Base-by-base conservation (phyloP, 2,888 invertebrate species). In the Autographa gamma region DNA sequence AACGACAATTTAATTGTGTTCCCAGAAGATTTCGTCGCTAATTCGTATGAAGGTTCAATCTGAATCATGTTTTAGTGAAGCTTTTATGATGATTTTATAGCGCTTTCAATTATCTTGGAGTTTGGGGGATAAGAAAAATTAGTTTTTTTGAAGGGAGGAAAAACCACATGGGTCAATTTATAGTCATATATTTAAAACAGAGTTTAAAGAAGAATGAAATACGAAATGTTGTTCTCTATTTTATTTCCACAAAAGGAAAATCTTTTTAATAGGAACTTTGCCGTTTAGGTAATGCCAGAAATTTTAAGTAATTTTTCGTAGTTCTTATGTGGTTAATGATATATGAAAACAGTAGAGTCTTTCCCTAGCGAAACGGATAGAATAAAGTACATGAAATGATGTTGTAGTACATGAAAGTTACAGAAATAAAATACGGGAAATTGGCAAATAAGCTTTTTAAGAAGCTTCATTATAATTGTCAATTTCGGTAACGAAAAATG, bases 1-100 rank as follows among this genome's bases (percentile, higher is more conserved):
- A 25, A 31, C 31, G 48, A 25, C 66, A 58, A 19, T 65, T 65
- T 38, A 69, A 77, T 74, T 77, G 63, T 1, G 19, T 65, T 14
- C 63, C 4, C 8, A 13, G 60, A 67, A 74, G 16, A 34, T 18
- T 59, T 38, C 14, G 34, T 58, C 38, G 60, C 60, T 54, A 19
- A 60, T 19, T 65, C 14, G 59, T 59, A 52, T 70, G 8, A 38
- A 60, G 43, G 13, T 54, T 43, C 13, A 56, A 56, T 56, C 54
- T 25, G 25, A 56, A 25, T 19, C 54, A 56, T 13, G 54, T 48
- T 48, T 48, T 4, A n/a, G 5, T n/a, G 25, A 25, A 13, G 19
- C 0, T 56, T 25, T 56, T 25, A 25, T 25, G 18, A 43, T 16
- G 43, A 43, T 16, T 16, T 43, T 43, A 34, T 8, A 34, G 34